phyloP scores from a whole-genome alignment of 2,888 invertebrate genomes.

The Drosophila pullipes region DNA sequence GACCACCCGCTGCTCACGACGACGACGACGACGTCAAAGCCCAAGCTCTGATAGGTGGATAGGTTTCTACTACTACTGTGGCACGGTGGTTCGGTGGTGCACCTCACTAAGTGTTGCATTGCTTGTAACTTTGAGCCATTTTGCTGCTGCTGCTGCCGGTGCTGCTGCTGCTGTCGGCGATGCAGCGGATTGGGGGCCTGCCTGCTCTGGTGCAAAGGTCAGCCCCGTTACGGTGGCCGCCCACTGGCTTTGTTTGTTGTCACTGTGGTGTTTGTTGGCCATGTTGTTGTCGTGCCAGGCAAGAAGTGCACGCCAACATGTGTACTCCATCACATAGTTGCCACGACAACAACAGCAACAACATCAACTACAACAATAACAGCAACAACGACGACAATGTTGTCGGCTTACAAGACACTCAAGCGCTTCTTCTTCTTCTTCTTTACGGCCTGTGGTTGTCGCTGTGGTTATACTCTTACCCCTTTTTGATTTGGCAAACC shows the following conservation, averaged over 20 bases:
- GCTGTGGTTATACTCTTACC: conserved; percentile 10
- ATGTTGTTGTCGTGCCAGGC: conserved; percentile 67
- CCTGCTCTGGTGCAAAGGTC: conserved; percentile 60
- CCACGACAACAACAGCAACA: conserved; percentile 56
- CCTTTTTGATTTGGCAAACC: conserved; percentile 50
- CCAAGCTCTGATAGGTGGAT: conserved; percentile 63
- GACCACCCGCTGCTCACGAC: conserved; percentile 77
- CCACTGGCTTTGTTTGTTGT: conserved; percentile 37
- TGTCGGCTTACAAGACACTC: conserved; percentile 32
- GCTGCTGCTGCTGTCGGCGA: conserved; percentile 8
- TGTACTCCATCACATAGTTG: conserved; percentile 79
- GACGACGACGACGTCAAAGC: conserved; percentile 29
- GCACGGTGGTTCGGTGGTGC: conserved; percentile 24
- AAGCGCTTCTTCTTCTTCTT: conserved; percentile 13
- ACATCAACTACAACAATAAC: conserved; percentile 16
- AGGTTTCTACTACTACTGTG: conserved; percentile 20
- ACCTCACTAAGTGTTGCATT: conserved; percentile 67
- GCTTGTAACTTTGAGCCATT: conserved; percentile 73
- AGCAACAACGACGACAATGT: conserved; percentile 24
- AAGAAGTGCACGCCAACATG: conserved; percentile 74
- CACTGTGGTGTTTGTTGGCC: conserved; percentile 39
- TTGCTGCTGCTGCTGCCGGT: conserved; percentile 44
- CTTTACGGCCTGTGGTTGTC: conserved; percentile 13
- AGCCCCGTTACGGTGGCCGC: conserved; percentile 49
- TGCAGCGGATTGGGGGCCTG: conserved; percentile 17